Percentiles rank a stretch among this genome's conserved stretches.
phyloP scores from a whole-genome alignment of 1,140 invertebrate species.

The Thaumatotibia leucotreta region DNA sequence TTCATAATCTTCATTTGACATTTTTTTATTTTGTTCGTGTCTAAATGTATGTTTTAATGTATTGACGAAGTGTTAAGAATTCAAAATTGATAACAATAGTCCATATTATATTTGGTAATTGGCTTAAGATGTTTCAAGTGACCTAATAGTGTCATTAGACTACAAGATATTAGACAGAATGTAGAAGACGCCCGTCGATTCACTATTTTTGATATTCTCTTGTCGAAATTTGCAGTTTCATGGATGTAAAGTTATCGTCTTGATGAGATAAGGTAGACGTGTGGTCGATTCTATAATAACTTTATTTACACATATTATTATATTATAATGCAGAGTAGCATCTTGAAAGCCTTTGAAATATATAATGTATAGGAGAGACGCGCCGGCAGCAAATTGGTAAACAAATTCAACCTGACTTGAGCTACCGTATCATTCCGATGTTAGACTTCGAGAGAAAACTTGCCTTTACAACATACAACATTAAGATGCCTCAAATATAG shows the following conservation, averaged over 20 bases:
- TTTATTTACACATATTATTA: constrained; percentile 73
- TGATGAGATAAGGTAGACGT: constrained; percentile 48
- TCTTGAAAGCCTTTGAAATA: constrained; percentile 59
- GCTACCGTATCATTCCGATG: constrained; percentile 35
- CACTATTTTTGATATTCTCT: constrained; percentile 76
- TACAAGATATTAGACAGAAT: constrained; percentile 69
- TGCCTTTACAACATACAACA: neutral
- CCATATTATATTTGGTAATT: constrained; percentile 50
- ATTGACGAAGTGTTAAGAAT: constrained; percentile 25
- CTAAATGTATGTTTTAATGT: constrained; percentile 10
- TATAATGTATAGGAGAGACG: constrained; percentile 38
- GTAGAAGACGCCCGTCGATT: constrained; percentile 61
- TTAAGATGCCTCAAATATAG: neutral
- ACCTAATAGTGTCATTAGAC: constrained; percentile 56
- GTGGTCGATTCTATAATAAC: constrained; percentile 67
- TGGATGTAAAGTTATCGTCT: constrained; percentile 52
- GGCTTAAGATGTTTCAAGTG: constrained; percentile 55
- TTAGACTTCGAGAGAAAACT: constrained; percentile 9
- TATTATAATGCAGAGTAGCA: constrained; percentile 63
- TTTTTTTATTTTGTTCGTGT: neutral
- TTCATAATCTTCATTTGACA: neutral
- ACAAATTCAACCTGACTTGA: constrained; percentile 13
- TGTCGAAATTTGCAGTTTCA: constrained; percentile 73
- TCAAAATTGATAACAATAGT: constrained; percentile 57
- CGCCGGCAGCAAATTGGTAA: constrained; percentile 43